Evolutionary conservation across 2,888 invertebrate genomes (phyloP), one percentile per base, ranked within the genome.

Genomic region (Sericinus montela): DNA sequence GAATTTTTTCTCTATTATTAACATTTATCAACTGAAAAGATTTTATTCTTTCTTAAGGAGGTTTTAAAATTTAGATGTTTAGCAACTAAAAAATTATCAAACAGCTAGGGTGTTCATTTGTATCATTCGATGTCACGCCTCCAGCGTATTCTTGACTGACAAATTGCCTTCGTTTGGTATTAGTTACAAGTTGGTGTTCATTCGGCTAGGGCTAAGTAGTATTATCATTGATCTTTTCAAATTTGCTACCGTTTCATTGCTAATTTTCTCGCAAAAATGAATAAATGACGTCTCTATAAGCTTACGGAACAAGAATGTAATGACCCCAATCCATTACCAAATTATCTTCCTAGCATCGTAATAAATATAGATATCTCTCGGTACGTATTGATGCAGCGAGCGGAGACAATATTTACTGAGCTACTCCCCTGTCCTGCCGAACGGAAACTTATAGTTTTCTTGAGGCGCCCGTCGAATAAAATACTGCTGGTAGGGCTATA

Each of bases 381-480:
- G 74, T 80, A 79, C 70, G 76, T 83, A 84, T 83, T 79, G 84
- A 80, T 80, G 79, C 75, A 80, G 74, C 60, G 72, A 75, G 73
- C 76, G 77, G 80, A 79, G 86, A 87, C 87, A 87, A 86, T 87
- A 87, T 88, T 86, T 86, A 86, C 79, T 82, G 81, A 78, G 77
- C 81, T 75, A 73, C 80, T 81, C 87, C 85, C 79, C 76, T 79
- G 80, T 75, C 80, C 78, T 82, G 78, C 80, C 85, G 78, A 86
- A 84, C 86, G 85, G 84, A 86, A 87, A 87, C 87, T 88, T 88
- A 87, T 87, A 88, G 88, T 82, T 85, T 84, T 80, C 79, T 87
- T 88, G 86, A 87, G 87, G 85, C 87, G 85, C 85, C 85, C 83
- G 80, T 68, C 78, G 86, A 80, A 88, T 88, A 87, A 87, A 87